Base-by-base conservation (phyloP, 2,113 vertebrate genomes). In the Brachyhypopomus occidentalis region DNA sequence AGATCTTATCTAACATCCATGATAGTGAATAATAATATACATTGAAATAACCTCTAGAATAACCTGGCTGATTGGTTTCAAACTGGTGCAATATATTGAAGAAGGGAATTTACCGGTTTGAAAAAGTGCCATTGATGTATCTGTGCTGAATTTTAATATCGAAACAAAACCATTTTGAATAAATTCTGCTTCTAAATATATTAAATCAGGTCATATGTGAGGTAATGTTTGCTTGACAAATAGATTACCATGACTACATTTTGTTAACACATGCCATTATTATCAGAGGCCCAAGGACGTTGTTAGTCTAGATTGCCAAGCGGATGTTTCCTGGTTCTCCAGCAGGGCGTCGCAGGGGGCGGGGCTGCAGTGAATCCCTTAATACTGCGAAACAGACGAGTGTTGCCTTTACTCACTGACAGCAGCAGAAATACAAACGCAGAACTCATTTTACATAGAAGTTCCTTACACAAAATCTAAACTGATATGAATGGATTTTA, bases 1-100 rank as follows among this genome's bases (percentile, higher is more conserved):
- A 20, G 77, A 78, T 83, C 30, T 58, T 59, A 83, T 83, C 81
- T 59, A 56, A 73, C 78, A 73, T 20, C 27, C 66, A 56, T 63
- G 4, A 69, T n/a, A 11, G 8, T 4, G 23, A 55, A 14, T 12
- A 80, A 16, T 14, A 64, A 41, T 74, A 30, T 7, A 58, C 14
- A 36, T 22, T 36, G 27, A 41, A 34, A 19, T 22, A 36, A 41
- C 66, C 34, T 70, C 34, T 17, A 20, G 30, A 7, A 2, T 70
- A 38, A 41, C 34, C 66, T 41, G 34, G 7, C 38, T 22, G 64
- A 69, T 36, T 20, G 30, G 2, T n/a, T 70, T 41, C n/a, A 45
- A 25, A 62, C 36, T 19, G 22, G 59, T 12, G 36, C 27, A 23
- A 60, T 7, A 27, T 56, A 36, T 20, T 67, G 45, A 78, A 56